A percentile compares a stretch with the other conserved stretches of the same genome.
Evolutionary conservation across 2,888 invertebrate species (phyloP).

Genomic region (Xylota sylvarum): DNA sequence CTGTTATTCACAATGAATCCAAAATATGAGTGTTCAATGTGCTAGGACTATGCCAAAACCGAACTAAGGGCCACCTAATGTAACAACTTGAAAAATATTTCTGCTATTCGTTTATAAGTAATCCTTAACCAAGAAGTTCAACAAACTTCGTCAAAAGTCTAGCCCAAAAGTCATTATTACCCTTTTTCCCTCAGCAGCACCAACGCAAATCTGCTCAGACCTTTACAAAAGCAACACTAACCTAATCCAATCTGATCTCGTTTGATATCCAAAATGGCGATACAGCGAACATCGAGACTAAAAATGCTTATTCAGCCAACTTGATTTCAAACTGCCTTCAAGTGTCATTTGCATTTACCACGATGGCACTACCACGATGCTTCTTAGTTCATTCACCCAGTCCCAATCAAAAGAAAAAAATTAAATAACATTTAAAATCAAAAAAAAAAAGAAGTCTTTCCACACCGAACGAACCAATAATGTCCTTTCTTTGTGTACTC

Average conservation of each 20-base stretch:
- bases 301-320: constrained; percentile 17
- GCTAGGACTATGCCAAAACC: too few species aligned
- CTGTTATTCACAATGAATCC: too few species aligned
- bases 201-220: too few species aligned
- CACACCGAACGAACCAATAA: constrained; percentile 4
- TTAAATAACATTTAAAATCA: not conserved
- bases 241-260: not conserved
- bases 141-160: too few species aligned
- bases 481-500: constrained; percentile 20
- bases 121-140: too few species aligned
- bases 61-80: too few species aligned
- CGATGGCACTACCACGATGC: not conserved
- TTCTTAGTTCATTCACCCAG: not conserved
- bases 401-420: not conserved
- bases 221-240: not conserved
- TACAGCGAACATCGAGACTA: not conserved
- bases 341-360: constrained; percentile 1
- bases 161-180: too few species aligned
- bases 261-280: constrained; percentile 13
- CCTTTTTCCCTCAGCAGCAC: too few species aligned
- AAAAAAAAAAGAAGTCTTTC: not conserved
- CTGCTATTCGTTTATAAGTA: too few species aligned
- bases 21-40: too few species aligned
- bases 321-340: not conserved
- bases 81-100: too few species aligned